These are phyloP conservation scores for Tamandua tetradactyla DNA, from an alignment of 2,797 vertebrate genomes.

Conservation along the genomic window DNA sequence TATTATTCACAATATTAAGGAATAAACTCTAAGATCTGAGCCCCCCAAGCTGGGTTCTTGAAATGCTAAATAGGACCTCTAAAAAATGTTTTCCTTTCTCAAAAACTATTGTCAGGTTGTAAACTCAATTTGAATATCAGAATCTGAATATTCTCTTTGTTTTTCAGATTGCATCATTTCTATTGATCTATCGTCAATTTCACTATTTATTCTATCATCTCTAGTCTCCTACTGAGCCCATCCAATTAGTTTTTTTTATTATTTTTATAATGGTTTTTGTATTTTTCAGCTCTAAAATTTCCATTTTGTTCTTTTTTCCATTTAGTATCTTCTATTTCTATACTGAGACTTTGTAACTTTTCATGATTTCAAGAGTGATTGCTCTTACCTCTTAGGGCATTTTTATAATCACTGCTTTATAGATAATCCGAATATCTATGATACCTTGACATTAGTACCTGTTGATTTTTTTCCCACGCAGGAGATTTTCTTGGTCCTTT, in stretches of 20 bases:
- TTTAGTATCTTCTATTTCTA: not conserved
- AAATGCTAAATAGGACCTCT: not conserved
- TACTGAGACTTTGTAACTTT: not conserved
- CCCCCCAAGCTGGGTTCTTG: not conserved
- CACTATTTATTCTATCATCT: not conserved
- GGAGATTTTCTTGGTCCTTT: not conserved
- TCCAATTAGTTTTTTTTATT: not conserved
- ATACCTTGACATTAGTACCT: not conserved
- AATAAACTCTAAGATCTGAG: not conserved
- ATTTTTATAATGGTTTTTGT: not conserved
- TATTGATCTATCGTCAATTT: not conserved
- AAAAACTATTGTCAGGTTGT: not conserved
- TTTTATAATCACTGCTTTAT: not conserved
- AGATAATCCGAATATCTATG: not conserved
- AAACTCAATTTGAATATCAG: not conserved
- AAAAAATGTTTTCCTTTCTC: not conserved
- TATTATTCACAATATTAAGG: not conserved
- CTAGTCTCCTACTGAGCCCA: not conserved
- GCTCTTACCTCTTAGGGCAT: not conserved
- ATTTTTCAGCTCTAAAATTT: not conserved
- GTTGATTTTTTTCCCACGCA: not conserved
- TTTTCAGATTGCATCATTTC: not conserved
- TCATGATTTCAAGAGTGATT: not conserved
- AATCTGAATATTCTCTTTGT: not conserved
- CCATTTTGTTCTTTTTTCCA: not conserved